A percentile compares a stretch with the other conserved stretches of the same genome.
phyloP scores from a whole-genome alignment of 2,797 vertebrate species.

The Scolopax bukidnonensis region DNA sequence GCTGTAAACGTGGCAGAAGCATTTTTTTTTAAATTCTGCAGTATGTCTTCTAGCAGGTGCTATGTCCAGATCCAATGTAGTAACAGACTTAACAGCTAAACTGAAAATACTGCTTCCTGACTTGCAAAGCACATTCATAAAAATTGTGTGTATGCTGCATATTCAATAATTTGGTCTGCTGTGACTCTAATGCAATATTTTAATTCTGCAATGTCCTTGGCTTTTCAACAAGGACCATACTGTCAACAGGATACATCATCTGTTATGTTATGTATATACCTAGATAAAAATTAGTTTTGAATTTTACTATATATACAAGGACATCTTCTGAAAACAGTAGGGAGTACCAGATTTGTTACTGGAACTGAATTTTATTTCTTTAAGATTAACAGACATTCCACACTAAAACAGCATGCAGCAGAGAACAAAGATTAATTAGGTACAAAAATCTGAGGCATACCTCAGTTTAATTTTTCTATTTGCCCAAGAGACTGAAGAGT shows the following conservation, averaged over 20 bases:
- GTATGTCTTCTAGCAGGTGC: background rate
- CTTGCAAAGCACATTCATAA: conserved; percentile 18
- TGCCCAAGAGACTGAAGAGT: background rate
- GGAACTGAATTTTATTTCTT: conserved; percentile 3
- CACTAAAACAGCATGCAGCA: background rate
- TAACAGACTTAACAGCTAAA: conserved; percentile 20
- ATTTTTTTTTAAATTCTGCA: background rate
- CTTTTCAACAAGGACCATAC: conserved; percentile 5
- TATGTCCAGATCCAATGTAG: background rate
- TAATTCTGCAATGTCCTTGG: background rate
- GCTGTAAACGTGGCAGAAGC: background rate
- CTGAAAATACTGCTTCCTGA: conserved; percentile 25
- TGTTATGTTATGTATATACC: background rate
- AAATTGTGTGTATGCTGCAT: background rate
- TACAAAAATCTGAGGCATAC: background rate
- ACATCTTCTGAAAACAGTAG: conserved; percentile 10
- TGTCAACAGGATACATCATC: background rate
- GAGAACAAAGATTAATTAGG: background rate
- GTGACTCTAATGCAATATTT: conserved; percentile 22
- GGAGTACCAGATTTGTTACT: background rate
- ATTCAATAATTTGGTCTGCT: conserved; percentile 36
- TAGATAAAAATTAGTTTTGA: conserved; percentile 20
- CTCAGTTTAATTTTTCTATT: background rate
- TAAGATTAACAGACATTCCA: background rate
- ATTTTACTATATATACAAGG: conserved; percentile 4